A percentile compares a stretch with the other conserved stretches of the same genome.
phyloP scores from a whole-genome alignment of 2,888 invertebrate species.

The Calameuta idolon region DNA sequence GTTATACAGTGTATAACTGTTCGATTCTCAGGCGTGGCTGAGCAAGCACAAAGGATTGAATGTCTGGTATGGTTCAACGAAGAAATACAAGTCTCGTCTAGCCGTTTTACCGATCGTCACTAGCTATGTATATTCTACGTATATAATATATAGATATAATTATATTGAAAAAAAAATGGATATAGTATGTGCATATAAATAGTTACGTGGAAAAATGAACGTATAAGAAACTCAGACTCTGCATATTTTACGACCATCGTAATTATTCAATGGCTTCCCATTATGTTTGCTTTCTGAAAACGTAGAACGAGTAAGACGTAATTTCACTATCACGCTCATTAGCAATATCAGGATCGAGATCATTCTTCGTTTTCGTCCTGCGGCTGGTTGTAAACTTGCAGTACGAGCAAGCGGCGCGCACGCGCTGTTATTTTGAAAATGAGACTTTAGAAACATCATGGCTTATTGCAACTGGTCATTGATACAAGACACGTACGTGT shows the following conservation, averaged over 20 bases:
- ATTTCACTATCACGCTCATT: slow-evolving; percentile 36
- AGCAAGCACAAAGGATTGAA: slow-evolving; percentile 51
- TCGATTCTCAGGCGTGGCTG: slow-evolving; percentile 54
- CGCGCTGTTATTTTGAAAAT: neutral
- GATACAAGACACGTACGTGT: neutral
- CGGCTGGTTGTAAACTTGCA: neutral
- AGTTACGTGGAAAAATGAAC: neutral
- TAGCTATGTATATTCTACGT: neutral
- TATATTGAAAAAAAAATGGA: neutral
- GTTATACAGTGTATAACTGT: slow-evolving; percentile 16
- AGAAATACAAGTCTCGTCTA: slow-evolving; percentile 34
- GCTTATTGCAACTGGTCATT: neutral
- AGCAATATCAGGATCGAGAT: slow-evolving; percentile 1
- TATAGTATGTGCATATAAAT: neutral
- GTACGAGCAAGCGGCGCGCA: neutral
- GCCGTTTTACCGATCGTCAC: neutral
- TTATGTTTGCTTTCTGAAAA: neutral
- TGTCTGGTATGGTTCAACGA: slow-evolving; percentile 40
- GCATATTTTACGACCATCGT: neutral
- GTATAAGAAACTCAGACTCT: neutral
- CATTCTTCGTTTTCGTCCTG: neutral
- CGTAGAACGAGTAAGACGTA: slow-evolving; percentile 14
- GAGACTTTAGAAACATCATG: neutral
- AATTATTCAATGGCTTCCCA: neutral
- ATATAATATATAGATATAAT: neutral